Evolutionary conservation across 2,888 invertebrate species (phyloP).

Genomic region (Andrena minutula): DNA sequence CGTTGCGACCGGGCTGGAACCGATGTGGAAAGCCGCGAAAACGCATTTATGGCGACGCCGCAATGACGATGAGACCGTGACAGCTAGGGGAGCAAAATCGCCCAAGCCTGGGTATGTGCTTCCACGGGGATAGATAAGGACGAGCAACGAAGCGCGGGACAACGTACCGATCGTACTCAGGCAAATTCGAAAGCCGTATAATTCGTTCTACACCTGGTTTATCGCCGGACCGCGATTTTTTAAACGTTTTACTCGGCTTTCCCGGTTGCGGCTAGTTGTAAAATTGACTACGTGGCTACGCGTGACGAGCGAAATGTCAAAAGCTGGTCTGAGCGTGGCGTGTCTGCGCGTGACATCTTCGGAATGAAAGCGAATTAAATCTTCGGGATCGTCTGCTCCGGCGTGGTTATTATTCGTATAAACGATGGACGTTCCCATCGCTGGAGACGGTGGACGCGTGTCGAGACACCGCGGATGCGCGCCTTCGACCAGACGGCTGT

Average conservation of each 20-base stretch:
- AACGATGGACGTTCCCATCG: slow-evolving; percentile 9
- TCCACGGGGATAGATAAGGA: slow-evolving; percentile 26
- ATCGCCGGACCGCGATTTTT: slow-evolving; percentile 5
- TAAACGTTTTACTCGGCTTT: background rate
- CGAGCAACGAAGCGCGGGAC: slow-evolving; percentile 16
- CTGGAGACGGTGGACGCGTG: background rate
- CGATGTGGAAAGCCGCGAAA: slow-evolving; percentile 35
- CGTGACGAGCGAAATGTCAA: slow-evolving; percentile 61
- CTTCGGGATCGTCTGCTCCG: slow-evolving; percentile 46
- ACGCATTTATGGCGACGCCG: slow-evolving; percentile 48
- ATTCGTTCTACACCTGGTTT: background rate
- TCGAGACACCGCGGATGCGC: background rate
- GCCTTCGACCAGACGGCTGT: background rate
- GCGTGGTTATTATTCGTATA: slow-evolving; percentile 27
- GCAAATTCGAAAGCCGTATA: background rate
- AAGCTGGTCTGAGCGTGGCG: slow-evolving; percentile 60
- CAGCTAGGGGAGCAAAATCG: slow-evolving; percentile 65
- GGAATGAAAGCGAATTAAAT: slow-evolving; percentile 60
- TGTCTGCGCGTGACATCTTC: slow-evolving; percentile 68
- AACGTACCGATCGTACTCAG: slow-evolving; percentile 34
- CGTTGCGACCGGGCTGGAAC: background rate
- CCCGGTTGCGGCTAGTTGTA: slow-evolving; percentile 20
- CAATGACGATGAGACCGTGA: slow-evolving; percentile 67
- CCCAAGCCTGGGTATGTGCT: slow-evolving; percentile 34
- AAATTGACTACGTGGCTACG: slow-evolving; percentile 37